Conservation (phyloP, 2,888 invertebrate genomes). For the Sesia bembeciformis region DNA sequence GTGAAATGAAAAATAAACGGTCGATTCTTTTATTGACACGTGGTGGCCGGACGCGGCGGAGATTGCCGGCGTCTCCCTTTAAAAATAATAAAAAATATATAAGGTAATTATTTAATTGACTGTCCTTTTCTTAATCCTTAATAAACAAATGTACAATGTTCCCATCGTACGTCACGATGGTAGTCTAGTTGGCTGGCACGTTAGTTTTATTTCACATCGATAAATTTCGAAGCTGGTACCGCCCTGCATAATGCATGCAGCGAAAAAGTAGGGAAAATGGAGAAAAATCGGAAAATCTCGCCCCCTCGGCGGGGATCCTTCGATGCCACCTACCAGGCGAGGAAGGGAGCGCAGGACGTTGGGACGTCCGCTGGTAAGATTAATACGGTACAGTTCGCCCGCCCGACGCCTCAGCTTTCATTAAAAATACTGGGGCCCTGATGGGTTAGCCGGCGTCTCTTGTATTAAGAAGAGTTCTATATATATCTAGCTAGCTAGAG, state of each 20-base stretch:
- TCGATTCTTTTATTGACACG: constrained; percentile 42
- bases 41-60: constrained; percentile 20
- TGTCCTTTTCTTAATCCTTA: no score
- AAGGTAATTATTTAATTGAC: no score
- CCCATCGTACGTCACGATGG: no score
- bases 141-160: no score
- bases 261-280: constrained; percentile 47
- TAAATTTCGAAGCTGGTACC: constrained; percentile 47
- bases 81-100: background rate
- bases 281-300: constrained; percentile 47
- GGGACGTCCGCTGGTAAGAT: constrained; percentile 59
- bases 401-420: constrained; percentile 64
- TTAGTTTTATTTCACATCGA: constrained; percentile 57
- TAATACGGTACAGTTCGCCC: constrained; percentile 64
- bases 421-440: constrained; percentile 58
- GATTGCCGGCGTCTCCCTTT: background rate
- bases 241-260: constrained; percentile 64
- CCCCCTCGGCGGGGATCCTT: constrained; percentile 53
- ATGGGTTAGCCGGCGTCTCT: constrained; percentile 33
- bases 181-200: constrained; percentile 11
- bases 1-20: constrained; percentile 57
- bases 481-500: background rate
- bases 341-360: constrained; percentile 47
- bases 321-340: constrained; percentile 57
- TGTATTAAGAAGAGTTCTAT: constrained; percentile 19